Percentiles rank a stretch among this genome's conserved stretches.
phyloP scores from a whole-genome alignment of 1,140 invertebrate species.

The silkworm (Bombyx mori) region DNA sequence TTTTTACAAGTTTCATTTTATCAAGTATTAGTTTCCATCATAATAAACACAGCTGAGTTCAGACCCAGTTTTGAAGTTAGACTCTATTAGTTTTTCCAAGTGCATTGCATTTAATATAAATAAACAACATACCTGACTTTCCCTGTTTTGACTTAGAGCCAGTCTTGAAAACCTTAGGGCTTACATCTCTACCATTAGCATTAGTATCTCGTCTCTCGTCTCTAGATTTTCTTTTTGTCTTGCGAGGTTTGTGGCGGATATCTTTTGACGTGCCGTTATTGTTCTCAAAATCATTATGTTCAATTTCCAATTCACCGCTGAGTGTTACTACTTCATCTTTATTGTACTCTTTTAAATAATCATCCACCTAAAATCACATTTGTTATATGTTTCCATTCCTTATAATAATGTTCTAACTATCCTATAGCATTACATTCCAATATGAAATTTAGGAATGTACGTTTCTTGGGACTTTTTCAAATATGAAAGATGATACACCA shows the following conservation, averaged over 20 bases:
- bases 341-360: conserved; percentile 68
- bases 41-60: no score
- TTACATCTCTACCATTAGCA: conserved; percentile 54
- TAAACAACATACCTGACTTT: conserved; percentile 33
- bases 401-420: no score
- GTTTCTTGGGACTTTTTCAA: not conserved
- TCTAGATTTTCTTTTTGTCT: conserved; percentile 54
- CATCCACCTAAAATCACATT: conserved; percentile 46
- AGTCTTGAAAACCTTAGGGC: conserved; percentile 65
- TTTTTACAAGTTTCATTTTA: no score
- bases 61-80: no score
- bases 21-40: no score
- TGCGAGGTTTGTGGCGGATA: conserved; percentile 52
- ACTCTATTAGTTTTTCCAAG: no score
- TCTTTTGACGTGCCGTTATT: conserved; percentile 61
- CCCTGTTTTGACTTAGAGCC: conserved; percentile 32
- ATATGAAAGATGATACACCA: no score
- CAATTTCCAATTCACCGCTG: conserved; percentile 66
- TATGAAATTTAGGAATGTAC: not conserved
- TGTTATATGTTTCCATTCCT: conserved; percentile 16
- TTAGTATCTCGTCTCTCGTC: conserved; percentile 55
- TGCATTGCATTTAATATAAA: no score
- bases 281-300: conserved; percentile 62
- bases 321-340: conserved; percentile 67
- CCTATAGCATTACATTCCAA: not conserved